Percentiles rank a stretch among this genome's conserved stretches.
These are phyloP conservation scores for Trinectes maculatus DNA, from an alignment of 2,113 vertebrate species.

Conservation along the genomic window DNA sequence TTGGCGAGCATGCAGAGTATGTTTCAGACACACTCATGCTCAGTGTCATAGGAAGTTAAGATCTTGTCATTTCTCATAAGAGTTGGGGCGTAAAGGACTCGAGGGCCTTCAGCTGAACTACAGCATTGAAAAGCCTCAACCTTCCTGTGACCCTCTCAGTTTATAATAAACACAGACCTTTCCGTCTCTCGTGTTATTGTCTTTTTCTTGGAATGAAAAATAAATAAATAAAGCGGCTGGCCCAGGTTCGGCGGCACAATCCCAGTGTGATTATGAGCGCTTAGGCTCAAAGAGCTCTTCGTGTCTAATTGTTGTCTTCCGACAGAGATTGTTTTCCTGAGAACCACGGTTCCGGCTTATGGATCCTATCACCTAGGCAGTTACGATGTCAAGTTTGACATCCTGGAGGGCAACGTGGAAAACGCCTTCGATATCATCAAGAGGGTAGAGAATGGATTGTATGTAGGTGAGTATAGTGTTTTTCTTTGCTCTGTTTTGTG, in stretches of 20 bases:
- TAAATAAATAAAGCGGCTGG: slow-evolving; percentile 23
- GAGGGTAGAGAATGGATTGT: slow-evolving; percentile 88
- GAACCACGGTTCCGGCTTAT: slow-evolving; percentile 86
- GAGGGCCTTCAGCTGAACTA: slow-evolving; percentile 44
- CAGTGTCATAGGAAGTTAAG: slow-evolving; percentile 55
- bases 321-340: slow-evolving; percentile 96
- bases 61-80: slow-evolving; percentile 67
- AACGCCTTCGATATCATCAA: slow-evolving; percentile 95
- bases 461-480: slow-evolving; percentile 88
- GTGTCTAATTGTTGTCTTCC: slow-evolving; percentile 58
- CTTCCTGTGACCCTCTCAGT: slow-evolving; percentile 50
- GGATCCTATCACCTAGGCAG: slow-evolving; percentile 83
- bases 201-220: slow-evolving; percentile 24
- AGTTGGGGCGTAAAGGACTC: slow-evolving; percentile 51
- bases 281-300: slow-evolving; percentile 25
- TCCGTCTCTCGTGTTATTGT: slow-evolving; percentile 53
- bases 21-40: slow-evolving; percentile 62
- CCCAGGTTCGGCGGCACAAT: slow-evolving; percentile 15
- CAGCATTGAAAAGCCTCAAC: slow-evolving; percentile 46
- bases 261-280: slow-evolving; percentile 33
- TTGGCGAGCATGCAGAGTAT: slow-evolving; percentile 39
- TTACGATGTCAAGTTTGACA: slow-evolving; percentile 92
- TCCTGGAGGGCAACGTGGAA: slow-evolving; percentile 91
- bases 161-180: slow-evolving; percentile 50
- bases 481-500: slow-evolving; percentile 6